These are phyloP conservation scores for Enteromius trimaculatus DNA, from an alignment of 2,797 vertebrate genomes.

Conservation along the genomic window DNA sequence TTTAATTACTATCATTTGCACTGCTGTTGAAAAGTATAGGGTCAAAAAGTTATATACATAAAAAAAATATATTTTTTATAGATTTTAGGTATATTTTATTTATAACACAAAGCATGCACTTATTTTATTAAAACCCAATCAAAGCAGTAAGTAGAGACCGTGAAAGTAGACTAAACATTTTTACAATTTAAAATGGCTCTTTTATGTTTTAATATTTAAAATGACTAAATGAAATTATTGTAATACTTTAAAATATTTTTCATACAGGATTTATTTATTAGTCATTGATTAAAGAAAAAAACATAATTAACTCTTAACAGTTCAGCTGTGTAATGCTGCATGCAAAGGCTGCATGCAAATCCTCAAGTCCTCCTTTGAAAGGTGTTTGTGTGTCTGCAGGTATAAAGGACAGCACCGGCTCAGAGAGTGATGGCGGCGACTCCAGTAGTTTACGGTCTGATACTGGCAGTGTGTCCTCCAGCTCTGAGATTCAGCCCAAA, in stretches of 20 bases:
- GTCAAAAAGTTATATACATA: not conserved
- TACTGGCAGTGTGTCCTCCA: constrained; percentile 81
- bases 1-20: not conserved
- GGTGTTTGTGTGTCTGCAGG: constrained; percentile 69
- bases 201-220: not conserved
- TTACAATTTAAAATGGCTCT: not conserved
- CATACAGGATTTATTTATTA: not conserved
- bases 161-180: not conserved
- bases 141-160: not conserved
- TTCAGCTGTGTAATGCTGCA: constrained; percentile 6
- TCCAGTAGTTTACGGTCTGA: constrained; percentile 88
- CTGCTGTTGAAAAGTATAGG: not conserved
- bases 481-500: constrained; percentile 90
- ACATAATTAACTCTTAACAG: not conserved
- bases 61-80: no score
- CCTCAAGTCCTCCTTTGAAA: not conserved
- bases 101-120: not conserved
- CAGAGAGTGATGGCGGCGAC: constrained; percentile 93
- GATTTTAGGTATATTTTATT: no score
- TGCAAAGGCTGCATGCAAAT: constrained; percentile 26
- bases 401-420: constrained; percentile 90
- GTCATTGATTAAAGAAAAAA: not conserved
- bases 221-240: not conserved
- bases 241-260: not conserved
- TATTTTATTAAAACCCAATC: not conserved